phyloP scores from a whole-genome alignment of 1,140 invertebrate species.

The Drosophila pallidifrons region DNA sequence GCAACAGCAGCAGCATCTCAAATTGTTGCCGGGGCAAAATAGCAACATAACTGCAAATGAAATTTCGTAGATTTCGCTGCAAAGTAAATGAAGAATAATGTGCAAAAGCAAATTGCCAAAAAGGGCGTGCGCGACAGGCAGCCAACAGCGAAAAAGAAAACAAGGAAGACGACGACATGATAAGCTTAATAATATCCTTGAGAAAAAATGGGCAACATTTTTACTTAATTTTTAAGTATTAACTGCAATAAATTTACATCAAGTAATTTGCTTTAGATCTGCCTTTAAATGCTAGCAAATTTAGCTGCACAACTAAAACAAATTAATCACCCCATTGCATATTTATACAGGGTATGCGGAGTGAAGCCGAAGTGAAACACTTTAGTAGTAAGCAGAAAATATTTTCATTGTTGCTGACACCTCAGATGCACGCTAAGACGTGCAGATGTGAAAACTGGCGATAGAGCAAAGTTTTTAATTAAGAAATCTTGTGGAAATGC shows the following conservation, averaged over 20 bases:
- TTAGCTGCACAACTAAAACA: no score
- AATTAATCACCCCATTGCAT: no score
- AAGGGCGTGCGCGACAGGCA: conserved; percentile 27
- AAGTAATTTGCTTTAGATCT: no score
- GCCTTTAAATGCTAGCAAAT: no score
- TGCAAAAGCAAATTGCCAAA: conserved; percentile 76
- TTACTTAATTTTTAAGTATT: neutral
- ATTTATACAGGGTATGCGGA: conserved; percentile 33
- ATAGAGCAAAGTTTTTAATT: conserved; percentile 77
- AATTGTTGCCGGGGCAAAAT: conserved; percentile 63
- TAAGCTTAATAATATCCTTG: neutral
- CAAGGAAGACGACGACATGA: neutral
- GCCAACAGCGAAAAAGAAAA: conserved; percentile 18
- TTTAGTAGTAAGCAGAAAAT: conserved; percentile 70
- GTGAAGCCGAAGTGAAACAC: conserved; percentile 44
- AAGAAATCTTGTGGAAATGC: conserved; percentile 79
- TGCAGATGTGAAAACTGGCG: conserved; percentile 16
- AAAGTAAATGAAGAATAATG: conserved; percentile 82
- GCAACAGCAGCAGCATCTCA: neutral
- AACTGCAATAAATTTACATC: no score
- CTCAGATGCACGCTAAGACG: conserved; percentile 51
- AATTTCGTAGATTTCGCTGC: conserved; percentile 78
- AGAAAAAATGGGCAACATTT: neutral
- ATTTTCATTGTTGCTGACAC: conserved; percentile 83
- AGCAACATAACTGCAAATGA: conserved; percentile 81